Base-by-base conservation (phyloP, 2,888 invertebrate species). In the Labia minor region DNA sequence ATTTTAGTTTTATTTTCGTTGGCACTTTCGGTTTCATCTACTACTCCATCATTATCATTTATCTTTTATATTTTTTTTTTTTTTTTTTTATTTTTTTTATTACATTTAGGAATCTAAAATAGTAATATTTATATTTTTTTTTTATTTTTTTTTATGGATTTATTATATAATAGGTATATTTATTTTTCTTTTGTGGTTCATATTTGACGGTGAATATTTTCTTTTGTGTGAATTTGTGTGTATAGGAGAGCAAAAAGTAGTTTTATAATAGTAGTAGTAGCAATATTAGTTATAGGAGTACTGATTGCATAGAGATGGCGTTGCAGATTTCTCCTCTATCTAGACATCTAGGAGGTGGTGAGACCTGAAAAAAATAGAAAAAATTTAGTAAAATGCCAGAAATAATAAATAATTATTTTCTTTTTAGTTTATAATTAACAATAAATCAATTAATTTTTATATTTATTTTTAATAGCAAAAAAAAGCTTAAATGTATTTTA, bases 321-420 rank as follows among this genome's bases (percentile, higher is more conserved):
- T 26, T 6, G 26, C 8, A 26, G 4, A 26, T 26, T 26, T 6
- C 26, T 26, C 26, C 26, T 26, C 8, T 26, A 8, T 26, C n/a
- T 4, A 49, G 16, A 49, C 49, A 16, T 49, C 49, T 49, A 49
- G 14, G 49, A 49, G 49, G 49, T 14, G 16, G 49, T 11, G n/a
- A 49, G 49, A 49, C 49, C 49, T 49, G 49, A 49, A 49, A 49
- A 4, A 49, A 49, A 49, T n/a, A n/a, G n/a, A n/a, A n/a, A n/a
- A n/a, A n/a, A n/a, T n/a, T n/a, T n/a, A n/a, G n/a, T n/a, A n/a
- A n/a, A n/a, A n/a, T n/a, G n/a, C n/a, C n/a, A n/a, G n/a, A n/a
- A n/a, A n/a, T n/a, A n/a, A n/a, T n/a, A n/a, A n/a, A n/a, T n/a
- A n/a, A n/a, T n/a, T n/a, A n/a, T n/a, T n/a, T n/a, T n/a, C n/a